Percentiles rank a stretch among this genome's conserved stretches.
Conservation (phyloP, 2,888 invertebrate species). For the Epinotia demarniana region DNA sequence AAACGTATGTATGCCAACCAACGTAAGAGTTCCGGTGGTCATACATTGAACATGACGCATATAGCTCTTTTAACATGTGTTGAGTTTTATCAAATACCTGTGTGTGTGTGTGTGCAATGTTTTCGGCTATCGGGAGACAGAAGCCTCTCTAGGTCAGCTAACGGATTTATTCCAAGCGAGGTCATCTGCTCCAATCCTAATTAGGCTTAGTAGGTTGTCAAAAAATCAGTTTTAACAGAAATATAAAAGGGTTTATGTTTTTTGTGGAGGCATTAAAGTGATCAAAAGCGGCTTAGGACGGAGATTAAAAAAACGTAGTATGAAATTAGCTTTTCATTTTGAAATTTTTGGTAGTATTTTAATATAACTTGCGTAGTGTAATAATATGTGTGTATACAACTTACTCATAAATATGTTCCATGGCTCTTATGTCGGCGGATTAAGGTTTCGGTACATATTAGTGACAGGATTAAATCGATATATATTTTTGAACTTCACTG, state of each 20-base stretch:
- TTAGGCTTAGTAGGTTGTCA: slow-evolving; percentile 20
- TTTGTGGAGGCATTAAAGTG: background rate
- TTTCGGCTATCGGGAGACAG: slow-evolving; percentile 10
- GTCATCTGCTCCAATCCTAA: slow-evolving; percentile 14
- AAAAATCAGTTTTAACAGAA: slow-evolving; percentile 5
- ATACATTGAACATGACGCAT: no score
- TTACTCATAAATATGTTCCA: no score
- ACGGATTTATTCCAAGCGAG: slow-evolving; percentile 1
- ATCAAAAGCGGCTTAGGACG: slow-evolving; percentile 5
- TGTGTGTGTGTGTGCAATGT: background rate
- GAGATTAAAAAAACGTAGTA: background rate
- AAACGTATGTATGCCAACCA: no score
- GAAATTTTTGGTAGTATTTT: background rate
- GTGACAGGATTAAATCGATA: no score
- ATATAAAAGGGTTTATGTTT: slow-evolving; percentile 3
- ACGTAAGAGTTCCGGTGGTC: no score
- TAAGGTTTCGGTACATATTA: no score
- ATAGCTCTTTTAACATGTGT: no score
- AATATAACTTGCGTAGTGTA: no score
- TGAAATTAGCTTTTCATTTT: background rate
- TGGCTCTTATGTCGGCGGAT: no score
- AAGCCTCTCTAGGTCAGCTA: slow-evolving; percentile 1
- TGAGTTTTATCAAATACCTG: no score
- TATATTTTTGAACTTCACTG: no score
- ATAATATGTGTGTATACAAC: no score